Conservation (phyloP, 2,888 invertebrate genomes). For the Polymixis lichenea region DNA sequence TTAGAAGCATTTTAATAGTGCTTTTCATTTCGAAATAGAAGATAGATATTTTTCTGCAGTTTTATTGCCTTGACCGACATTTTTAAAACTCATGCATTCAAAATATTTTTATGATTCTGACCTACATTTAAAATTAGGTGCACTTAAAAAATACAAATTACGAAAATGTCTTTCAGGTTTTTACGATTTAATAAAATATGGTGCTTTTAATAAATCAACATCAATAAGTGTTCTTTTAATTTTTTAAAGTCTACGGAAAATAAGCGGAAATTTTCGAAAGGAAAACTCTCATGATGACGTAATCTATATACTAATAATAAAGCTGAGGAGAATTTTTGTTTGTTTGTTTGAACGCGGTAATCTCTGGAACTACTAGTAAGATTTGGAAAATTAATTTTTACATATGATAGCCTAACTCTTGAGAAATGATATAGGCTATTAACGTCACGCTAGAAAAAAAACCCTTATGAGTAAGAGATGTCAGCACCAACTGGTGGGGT, state of each 20-base stretch:
- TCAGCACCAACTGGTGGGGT: too few species aligned
- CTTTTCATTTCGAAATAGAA: slow-evolving; percentile 5
- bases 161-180: slow-evolving; percentile 36
- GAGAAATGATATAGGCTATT: too few species aligned
- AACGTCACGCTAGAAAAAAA: too few species aligned
- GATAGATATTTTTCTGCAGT: slow-evolving; percentile 17
- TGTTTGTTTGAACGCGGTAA: too few species aligned
- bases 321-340: too few species aligned
- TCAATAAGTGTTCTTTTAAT: neutral
- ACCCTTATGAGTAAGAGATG: too few species aligned
- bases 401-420: too few species aligned
- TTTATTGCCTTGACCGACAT: slow-evolving; percentile 40
- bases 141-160: slow-evolving; percentile 45
- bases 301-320: too few species aligned
- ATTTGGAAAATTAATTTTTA: too few species aligned
- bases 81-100: slow-evolving; percentile 20
- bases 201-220: slow-evolving; percentile 7
- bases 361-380: too few species aligned
- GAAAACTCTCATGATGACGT: too few species aligned
- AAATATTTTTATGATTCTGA: slow-evolving; percentile 43
- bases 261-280: neutral
- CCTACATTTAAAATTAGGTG: slow-evolving; percentile 22
- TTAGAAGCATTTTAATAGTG: neutral
- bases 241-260: too few species aligned
- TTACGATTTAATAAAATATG: slow-evolving; percentile 27